These are phyloP conservation scores for Forbesichthys agassizii DNA, from an alignment of 2,113 vertebrate species.

Conservation along the genomic window DNA sequence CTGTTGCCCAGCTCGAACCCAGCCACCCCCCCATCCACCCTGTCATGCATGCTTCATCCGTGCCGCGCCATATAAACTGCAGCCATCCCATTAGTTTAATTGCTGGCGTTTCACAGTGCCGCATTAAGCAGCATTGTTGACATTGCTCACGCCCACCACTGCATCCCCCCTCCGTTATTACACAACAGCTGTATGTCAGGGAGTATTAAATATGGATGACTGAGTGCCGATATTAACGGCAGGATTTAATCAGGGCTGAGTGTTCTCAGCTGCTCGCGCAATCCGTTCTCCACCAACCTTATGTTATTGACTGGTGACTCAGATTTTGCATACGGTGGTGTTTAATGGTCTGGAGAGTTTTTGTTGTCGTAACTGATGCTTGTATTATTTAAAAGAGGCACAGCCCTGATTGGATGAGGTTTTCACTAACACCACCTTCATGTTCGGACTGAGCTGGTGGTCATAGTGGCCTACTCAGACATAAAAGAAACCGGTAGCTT, in stretches of 20 bases:
- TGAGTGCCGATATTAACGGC: slow-evolving; percentile 53
- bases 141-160: slow-evolving; percentile 40
- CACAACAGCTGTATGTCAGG: slow-evolving; percentile 55
- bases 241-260: slow-evolving; percentile 67
- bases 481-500: no score
- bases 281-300: slow-evolving; percentile 48
- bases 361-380: background rate
- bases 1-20: no score
- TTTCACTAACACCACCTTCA: no score
- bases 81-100: slow-evolving; percentile 47
- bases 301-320: slow-evolving; percentile 49
- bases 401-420: no score
- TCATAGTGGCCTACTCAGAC: no score
- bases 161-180: slow-evolving; percentile 43
- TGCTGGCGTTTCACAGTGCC: slow-evolving; percentile 32
- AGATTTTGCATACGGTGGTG: slow-evolving; percentile 2
- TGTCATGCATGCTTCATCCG: background rate
- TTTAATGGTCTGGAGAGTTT: slow-evolving; percentile 10
- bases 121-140: slow-evolving; percentile 39
- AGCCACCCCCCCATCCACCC: no score
- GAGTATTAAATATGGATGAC: slow-evolving; percentile 57
- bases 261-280: slow-evolving; percentile 39
- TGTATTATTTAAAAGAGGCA: no score
- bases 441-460: no score
- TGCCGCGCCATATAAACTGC: slow-evolving; percentile 5